Percentiles rank a stretch among this genome's conserved stretches.
These are phyloP conservation scores for Sceloporus undulatus DNA, from an alignment of 2,113 vertebrate species.

Conservation along the genomic window DNA sequence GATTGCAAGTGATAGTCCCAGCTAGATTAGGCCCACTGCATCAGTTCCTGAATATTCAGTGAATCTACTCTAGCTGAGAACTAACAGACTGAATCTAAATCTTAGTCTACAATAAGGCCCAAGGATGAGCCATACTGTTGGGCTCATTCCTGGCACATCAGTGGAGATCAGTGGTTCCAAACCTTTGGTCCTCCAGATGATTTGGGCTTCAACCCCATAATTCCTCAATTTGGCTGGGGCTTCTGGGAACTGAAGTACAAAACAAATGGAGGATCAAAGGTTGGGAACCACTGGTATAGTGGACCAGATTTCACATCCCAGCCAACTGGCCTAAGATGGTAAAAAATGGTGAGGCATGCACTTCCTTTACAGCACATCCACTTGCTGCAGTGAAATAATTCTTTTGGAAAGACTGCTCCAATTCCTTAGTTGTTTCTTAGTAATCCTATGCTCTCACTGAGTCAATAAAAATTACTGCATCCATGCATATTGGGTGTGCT, in stretches of 20 bases:
- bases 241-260: too few species aligned
- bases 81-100: not conserved
- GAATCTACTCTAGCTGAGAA: too few species aligned
- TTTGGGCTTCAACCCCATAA: too few species aligned
- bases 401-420: not conserved
- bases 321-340: not conserved
- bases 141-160: not conserved
- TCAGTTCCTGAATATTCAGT: too few species aligned
- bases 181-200: too few species aligned
- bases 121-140: not conserved
- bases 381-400: conserved; percentile 45
- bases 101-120: not conserved
- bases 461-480: conserved; percentile 13
- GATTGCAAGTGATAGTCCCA: not conserved
- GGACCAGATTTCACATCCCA: not conserved
- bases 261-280: too few species aligned
- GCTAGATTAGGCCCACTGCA: too few species aligned
- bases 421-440: not conserved
- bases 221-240: too few species aligned
- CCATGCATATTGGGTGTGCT: not conserved
- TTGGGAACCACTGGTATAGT: not conserved
- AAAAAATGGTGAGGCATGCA: conserved; percentile 21
- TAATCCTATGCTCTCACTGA: conserved; percentile 45
- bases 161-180: too few species aligned
- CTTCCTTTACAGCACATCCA: conserved; percentile 61